Base-by-base conservation (phyloP, 30 jellyfish, hydroid and myxozoan genomes). In the Pelagia noctiluca region DNA sequence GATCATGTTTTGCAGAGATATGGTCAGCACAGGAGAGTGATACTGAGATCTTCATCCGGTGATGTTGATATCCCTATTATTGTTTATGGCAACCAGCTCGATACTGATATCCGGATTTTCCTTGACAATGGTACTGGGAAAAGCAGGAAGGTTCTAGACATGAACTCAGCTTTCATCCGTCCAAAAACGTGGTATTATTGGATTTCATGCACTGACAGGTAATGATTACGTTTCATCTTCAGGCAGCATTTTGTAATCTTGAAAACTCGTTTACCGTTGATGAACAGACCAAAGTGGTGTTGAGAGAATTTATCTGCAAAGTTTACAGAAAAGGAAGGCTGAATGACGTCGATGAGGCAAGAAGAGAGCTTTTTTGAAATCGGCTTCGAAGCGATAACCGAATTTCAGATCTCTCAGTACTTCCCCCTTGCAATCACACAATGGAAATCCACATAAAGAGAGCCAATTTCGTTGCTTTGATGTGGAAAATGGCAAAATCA, bases 391-490 rank as follows among this genome's bases (percentile, higher is more conserved):
- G 76, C 8, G 85, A 72, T 1, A 50, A 72, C 21, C 10, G 50
- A 72, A 50, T 72, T 19, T 19, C 85, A 22, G 85, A 72, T 72
- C 76, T 72, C 76, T 60, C 86, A n/a, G 32, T 57, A 71, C 83
- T 78, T 8, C 89, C 89, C 32, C 84, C 89, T 36, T 78, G 89
- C 50, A 26, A 35, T 3, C 42, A 32, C 54, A 78, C 52, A 2
- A 22, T 36, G 62, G 38, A 33, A n/a, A n/a, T 78, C 22, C 89
- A 78, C 75, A 35, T 57, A 37, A 42, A 63, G 70, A 61, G 89
- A 78, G 85, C 89, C 48, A 78, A 78, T 48, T 78, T 8, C 31
- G 80, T 35, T 35, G 89, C 89, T 10, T 37, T 29, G 37, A 78
- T 78, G 31, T 78, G 85, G 85, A 60, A 13, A 46, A 22, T 19